Evolutionary conservation across 2,888 invertebrate genomes (phyloP).

Genomic region (Ptilodon capucinus): DNA sequence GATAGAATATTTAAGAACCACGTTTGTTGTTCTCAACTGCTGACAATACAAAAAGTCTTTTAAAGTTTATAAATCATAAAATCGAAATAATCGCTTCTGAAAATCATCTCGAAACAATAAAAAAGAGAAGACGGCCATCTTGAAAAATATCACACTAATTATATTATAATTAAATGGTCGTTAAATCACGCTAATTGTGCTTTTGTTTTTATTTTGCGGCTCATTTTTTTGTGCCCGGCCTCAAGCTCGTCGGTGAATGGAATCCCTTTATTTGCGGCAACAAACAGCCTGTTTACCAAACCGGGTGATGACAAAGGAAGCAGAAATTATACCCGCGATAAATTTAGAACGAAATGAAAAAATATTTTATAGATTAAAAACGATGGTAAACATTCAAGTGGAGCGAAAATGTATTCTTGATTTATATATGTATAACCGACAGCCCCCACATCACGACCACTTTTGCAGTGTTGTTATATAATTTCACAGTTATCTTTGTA

Average conservation of each 20-base stretch:
- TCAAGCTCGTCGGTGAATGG: constrained; percentile 63
- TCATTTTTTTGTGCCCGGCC: constrained; percentile 57
- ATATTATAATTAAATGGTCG: constrained; percentile 75
- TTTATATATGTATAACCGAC: neutral
- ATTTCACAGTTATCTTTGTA: too few species aligned
- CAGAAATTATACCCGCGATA: constrained; percentile 75
- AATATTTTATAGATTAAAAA: constrained; percentile 31
- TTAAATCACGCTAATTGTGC: constrained; percentile 81
- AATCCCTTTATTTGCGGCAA: constrained; percentile 75
- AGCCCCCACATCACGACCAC: too few species aligned
- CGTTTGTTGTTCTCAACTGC: neutral
- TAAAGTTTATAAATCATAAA: neutral
- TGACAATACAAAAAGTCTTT: neutral
- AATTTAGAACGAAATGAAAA: constrained; percentile 52
- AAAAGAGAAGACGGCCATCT: constrained; percentile 43
- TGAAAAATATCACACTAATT: constrained; percentile 73
- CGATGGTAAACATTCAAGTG: neutral
- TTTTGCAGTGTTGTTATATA: too few species aligned
- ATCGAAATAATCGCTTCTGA: neutral
- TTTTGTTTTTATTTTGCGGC: constrained; percentile 75
- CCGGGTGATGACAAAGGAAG: constrained; percentile 70
- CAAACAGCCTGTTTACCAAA: constrained; percentile 77
- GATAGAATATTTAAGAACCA: neutral
- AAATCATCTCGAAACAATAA: constrained; percentile 1
- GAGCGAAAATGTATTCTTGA: neutral